These are phyloP conservation scores for Forbesichthys agassizii DNA, from an alignment of 2,113 vertebrate species.

Conservation along the genomic window DNA sequence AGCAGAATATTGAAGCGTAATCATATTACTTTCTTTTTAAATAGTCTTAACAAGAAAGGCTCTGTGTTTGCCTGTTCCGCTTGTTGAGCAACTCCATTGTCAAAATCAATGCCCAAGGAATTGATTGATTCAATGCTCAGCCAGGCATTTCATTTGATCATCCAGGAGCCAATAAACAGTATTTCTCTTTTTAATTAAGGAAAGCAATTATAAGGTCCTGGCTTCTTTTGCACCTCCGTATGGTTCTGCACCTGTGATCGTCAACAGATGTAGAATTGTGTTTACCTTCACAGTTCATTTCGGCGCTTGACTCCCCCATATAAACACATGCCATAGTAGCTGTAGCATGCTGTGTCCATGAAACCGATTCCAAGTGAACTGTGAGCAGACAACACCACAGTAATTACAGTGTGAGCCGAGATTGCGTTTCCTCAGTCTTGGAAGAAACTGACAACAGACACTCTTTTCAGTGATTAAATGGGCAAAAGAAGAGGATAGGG, in stretches of 20 bases:
- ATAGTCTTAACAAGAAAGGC: neutral
- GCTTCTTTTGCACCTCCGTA: constrained; percentile 21
- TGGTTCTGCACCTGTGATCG: constrained; percentile 14
- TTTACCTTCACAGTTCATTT: constrained; percentile 8
- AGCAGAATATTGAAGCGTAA: constrained; percentile 15
- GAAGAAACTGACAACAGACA: neutral
- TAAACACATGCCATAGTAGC: neutral
- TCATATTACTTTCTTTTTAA: neutral
- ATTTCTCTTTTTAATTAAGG: constrained; percentile 49
- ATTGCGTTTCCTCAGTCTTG: neutral
- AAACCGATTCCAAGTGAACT: neutral
- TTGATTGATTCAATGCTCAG: constrained; percentile 37
- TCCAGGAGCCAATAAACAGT: constrained; percentile 24
- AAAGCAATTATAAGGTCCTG: constrained; percentile 46
- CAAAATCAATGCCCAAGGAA: constrained; percentile 27
- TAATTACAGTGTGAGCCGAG: neutral
- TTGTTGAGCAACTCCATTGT: constrained; percentile 39
- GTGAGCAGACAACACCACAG: neutral
- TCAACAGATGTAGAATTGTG: constrained; percentile 15
- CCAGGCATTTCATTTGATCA: constrained; percentile 44
- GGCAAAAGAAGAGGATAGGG: neutral
- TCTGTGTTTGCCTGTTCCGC: constrained; percentile 15
- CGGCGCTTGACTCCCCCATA: constrained; percentile 11
- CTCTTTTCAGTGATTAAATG: neutral
- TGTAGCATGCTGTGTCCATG: too few species aligned